A percentile compares a stretch with the other conserved stretches of the same genome.
Evolutionary conservation across 2,797 vertebrate genomes (phyloP).

Genomic region (Lophotriccus pileatus): DNA sequence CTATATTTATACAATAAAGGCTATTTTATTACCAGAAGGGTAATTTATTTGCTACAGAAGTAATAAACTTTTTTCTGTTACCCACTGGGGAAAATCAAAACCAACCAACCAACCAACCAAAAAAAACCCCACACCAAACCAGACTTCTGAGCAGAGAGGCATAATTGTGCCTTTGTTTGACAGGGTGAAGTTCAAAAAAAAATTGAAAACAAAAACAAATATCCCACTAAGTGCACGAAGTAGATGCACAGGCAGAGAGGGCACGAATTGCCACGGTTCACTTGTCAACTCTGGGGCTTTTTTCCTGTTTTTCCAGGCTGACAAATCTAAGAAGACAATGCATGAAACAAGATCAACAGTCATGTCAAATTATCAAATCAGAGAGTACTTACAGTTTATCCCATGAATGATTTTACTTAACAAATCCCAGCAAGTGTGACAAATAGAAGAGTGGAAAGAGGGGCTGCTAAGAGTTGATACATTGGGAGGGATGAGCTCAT

Average conservation of each 20-base stretch:
- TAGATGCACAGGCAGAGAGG: neutral
- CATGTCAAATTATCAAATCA: slow-evolving; percentile 53
- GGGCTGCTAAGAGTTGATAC: neutral
- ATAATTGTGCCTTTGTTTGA: neutral
- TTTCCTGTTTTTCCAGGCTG: slow-evolving; percentile 27
- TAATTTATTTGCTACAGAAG: neutral
- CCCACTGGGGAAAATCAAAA: neutral
- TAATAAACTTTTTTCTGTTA: neutral
- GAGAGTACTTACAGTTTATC: slow-evolving; percentile 1
- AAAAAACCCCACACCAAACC: neutral
- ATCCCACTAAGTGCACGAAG: neutral
- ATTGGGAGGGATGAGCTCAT: neutral
- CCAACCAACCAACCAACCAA: no score
- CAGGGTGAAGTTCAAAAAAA: neutral
- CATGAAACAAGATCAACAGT: slow-evolving; percentile 62
- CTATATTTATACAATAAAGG: neutral
- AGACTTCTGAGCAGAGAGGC: neutral
- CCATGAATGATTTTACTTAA: slow-evolving; percentile 26
- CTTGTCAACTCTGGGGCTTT: slow-evolving; percentile 8
- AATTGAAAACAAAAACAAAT: neutral
- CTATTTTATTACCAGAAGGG: neutral
- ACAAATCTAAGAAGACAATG: slow-evolving; percentile 63
- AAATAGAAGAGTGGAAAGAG: neutral
- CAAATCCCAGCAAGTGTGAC: slow-evolving; percentile 35
- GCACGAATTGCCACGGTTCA: slow-evolving; percentile 28